Evolutionary conservation across 2,797 vertebrate species (phyloP), one percentile per base, ranked within the genome.

Genomic region (Pseudochirops cupreus): DNA sequence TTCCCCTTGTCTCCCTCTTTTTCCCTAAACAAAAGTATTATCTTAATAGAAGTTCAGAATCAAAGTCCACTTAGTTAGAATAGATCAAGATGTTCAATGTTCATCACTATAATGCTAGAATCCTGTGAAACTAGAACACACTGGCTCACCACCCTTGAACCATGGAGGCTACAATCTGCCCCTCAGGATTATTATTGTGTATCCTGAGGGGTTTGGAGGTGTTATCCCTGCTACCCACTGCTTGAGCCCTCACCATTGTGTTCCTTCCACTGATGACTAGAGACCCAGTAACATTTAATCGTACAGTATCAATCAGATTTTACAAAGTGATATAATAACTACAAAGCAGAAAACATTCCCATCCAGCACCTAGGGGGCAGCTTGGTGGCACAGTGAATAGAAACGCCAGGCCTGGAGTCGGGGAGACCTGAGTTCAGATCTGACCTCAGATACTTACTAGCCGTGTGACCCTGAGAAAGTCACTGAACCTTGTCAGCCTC

Each of bases 41-140:
- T 87, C 39, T 26, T 87, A 87, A 87, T 87, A 87, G 74, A 87
- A 87, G 39, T 46, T 57, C 67, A 93, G 87, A 97, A 82, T 58
- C 54, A 56, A 52, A 1, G 1, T 55, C 91, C 62, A 0, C 53
- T 91, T 89, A 92, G 92, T 94, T 56, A 87, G 91, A 52, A 67
- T 28, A n/a, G 13, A 92, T 94, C 89, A 31, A 92, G 55, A 56
- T 89, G 16, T 39, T 90, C 26, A 16, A 10, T 57, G 50, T 26
- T 94, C n/a, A 29, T 31, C 39, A 87, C 50, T 46, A 87, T 87
- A 50, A 87, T 87, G 39, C 46, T 26, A 11, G 21, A 39, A n/a
- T 87, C 39, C 24, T 12, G 26, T 87, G 39, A 87, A 87, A 21
- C 39, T 82, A 26, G 74, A 87, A 74, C 18, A 39, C 18, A 74